These are phyloP conservation scores for Tangara arthus DNA, from an alignment of 2,797 vertebrate genomes.

Conservation along the genomic window DNA sequence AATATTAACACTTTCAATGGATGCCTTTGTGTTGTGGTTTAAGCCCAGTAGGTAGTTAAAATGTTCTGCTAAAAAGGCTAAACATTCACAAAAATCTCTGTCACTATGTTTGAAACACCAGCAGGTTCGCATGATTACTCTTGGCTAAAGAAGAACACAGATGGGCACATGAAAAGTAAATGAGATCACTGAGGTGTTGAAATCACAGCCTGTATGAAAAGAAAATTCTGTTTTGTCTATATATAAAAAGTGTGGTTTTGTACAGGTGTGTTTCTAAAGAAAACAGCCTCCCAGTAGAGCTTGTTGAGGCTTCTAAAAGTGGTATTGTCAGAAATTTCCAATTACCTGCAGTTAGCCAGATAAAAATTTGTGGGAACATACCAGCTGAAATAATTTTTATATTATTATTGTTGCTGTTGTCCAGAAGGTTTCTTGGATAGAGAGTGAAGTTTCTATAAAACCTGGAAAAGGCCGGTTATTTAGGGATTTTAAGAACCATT, in stretches of 20 bases:
- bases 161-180: neutral
- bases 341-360: neutral
- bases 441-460: neutral
- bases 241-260: neutral
- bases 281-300: neutral
- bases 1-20: neutral
- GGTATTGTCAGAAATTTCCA: neutral
- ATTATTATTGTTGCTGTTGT: neutral
- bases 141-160: neutral
- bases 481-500: neutral
- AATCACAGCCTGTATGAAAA: neutral
- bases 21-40: neutral
- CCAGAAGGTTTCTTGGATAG: neutral
- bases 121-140: neutral
- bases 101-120: neutral
- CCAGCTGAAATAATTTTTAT: neutral
- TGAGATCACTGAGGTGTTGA: neutral
- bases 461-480: neutral
- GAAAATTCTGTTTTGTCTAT: neutral
- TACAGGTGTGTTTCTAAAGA: slow-evolving; percentile 9
- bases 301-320: neutral
- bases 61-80: neutral
- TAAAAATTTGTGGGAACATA: neutral
- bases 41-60: neutral
- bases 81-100: neutral